Base-by-base conservation (phyloP, 2,113 vertebrate species). In the Seriola dumerili region DNA sequence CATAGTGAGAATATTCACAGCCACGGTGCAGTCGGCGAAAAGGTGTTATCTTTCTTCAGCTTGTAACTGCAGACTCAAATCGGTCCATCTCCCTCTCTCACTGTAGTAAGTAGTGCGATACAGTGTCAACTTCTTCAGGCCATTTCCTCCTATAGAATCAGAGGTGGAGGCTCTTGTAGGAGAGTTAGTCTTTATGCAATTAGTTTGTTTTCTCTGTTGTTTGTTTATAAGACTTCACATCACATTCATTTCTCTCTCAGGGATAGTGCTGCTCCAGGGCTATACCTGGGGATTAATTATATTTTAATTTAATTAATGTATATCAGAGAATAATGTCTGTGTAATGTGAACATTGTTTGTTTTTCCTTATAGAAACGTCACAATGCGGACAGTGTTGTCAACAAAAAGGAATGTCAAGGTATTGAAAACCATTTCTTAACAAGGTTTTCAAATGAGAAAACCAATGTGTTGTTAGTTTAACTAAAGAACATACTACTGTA, bases 361-460 rank as follows among this genome's bases (percentile, higher is more conserved):
- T 84, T 63, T 91, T 93, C 3, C 52, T 89, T 91, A 83, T 92
- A 99, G 98, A 99, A 99, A 95, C 97, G 98, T 5, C 98, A 99
- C 92, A 99, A 98, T 83, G 98, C 98, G 57, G 98, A 99, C 85
- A 96, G 94, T 80, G 95, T 96, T 0, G 97, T 99, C 91, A 99
- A 99, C 95, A 99, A 96, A 96, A 99, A 99, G 79, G 95, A 99
- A 94, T 97, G 97, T 78, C 98, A 99, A 97, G 98, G 98, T 99
- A 97, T 13, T 93, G 12, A 40, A 8, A 75, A 48, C 2, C 8
- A 21, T 62, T 73, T 42, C 13, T 62, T 54, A 3, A 52, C 36
- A 4, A 4, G 1, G 5, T 54, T 76, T 77, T 65, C 55, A 2
- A 55, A 21, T n/a, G 2, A n/a, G 8, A 54, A 23, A 46, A 9